Percentiles rank a stretch among this genome's conserved stretches.
Conservation (phyloP, 2,888 invertebrate genomes). For the Leucophenga montana region DNA sequence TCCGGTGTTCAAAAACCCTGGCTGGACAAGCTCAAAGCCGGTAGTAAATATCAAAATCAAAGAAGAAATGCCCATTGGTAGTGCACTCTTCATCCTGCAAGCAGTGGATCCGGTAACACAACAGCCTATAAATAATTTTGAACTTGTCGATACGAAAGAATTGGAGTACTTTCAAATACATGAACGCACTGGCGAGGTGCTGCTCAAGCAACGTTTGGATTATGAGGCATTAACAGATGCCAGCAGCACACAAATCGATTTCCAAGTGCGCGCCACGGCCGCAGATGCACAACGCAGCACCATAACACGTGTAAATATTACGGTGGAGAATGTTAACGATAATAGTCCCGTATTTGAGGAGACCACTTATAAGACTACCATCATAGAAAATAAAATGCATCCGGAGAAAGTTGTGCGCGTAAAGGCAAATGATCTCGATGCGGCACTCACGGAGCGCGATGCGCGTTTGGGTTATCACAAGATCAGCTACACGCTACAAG, state of each 20-base stretch:
- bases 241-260: constrained; percentile 67
- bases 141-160: constrained; percentile 75
- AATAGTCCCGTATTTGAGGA: constrained; percentile 83
- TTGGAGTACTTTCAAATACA: constrained; percentile 76
- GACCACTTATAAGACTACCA: constrained; percentile 80
- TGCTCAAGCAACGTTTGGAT: constrained; percentile 82
- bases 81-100: constrained; percentile 79
- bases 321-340: constrained; percentile 85
- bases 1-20: constrained; percentile 81
- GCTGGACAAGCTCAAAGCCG: constrained; percentile 83
- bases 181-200: constrained; percentile 82
- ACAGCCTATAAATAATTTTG: constrained; percentile 77
- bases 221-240: constrained; percentile 79
- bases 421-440: constrained; percentile 82
- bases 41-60: constrained; percentile 80
- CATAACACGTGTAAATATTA: constrained; percentile 80
- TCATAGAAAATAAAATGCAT: constrained; percentile 80
- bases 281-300: constrained; percentile 75
- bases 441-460: constrained; percentile 76
- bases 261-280: constrained; percentile 76
- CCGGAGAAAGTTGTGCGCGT: constrained; percentile 81
- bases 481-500: constrained; percentile 81
- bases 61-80: constrained; percentile 85
- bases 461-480: constrained; percentile 79
- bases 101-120: constrained; percentile 83